phyloP scores from a whole-genome alignment of 2,113 vertebrate species.

The Rhinopomastus cyanomelas region DNA sequence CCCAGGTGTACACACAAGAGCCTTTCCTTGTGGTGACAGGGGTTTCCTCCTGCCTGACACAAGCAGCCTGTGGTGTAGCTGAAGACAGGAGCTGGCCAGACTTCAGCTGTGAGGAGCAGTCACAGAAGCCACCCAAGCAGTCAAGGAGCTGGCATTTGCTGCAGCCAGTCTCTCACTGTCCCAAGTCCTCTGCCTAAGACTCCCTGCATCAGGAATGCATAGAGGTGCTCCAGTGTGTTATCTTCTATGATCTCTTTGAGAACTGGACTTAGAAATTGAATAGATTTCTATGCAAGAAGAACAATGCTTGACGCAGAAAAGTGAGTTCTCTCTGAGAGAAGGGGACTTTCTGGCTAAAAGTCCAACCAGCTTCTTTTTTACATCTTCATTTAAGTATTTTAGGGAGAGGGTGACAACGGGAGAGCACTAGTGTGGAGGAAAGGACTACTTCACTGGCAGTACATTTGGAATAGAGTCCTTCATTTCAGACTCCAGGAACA shows the following conservation, averaged over 20 bases:
- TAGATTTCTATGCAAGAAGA: not conserved
- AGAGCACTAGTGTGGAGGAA: not conserved
- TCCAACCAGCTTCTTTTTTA: not conserved
- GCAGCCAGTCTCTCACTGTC: not conserved
- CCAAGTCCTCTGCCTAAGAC: accelerated
- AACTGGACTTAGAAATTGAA: not conserved
- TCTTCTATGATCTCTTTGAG: not conserved
- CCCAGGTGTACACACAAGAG: not conserved
- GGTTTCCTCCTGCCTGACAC: not conserved
- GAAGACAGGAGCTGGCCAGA: not conserved
- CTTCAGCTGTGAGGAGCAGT: not conserved
- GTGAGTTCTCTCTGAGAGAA: not conserved
- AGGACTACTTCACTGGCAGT: not conserved
- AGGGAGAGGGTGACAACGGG: accelerated
- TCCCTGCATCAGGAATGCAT: accelerated
- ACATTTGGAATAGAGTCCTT: not conserved
- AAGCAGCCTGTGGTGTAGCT: not conserved
- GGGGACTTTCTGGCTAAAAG: not conserved
- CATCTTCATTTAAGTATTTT: not conserved
- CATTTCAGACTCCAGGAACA: not conserved
- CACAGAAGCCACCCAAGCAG: not conserved
- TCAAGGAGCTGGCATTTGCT: accelerated
- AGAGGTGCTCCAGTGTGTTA: not conserved
- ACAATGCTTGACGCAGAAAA: not conserved
- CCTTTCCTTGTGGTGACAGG: accelerated